Conservation (phyloP, 2,797 vertebrate species). For the Nasua narica region DNA sequence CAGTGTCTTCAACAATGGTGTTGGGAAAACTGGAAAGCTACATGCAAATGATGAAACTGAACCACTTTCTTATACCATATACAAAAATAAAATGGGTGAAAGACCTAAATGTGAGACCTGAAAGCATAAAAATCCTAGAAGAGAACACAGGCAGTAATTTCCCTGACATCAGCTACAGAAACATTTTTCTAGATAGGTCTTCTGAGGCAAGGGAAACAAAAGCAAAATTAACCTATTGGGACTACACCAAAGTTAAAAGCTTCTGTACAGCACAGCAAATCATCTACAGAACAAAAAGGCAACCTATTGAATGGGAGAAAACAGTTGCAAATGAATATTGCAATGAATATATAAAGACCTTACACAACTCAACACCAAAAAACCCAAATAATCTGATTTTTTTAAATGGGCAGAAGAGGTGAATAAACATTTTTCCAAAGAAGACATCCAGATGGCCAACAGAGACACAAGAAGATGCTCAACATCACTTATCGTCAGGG, state of each 20-base stretch:
- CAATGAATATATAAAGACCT: not conserved
- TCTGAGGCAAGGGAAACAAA: not conserved
- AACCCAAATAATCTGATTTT: not conserved
- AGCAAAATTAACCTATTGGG: not conserved
- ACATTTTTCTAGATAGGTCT: not conserved
- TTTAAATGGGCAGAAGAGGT: not conserved
- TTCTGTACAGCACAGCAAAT: not conserved
- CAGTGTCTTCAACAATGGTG: not conserved
- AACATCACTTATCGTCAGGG: not conserved
- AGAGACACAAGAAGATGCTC: not conserved
- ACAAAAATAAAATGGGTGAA: not conserved
- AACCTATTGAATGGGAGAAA: not conserved
- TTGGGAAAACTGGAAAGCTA: not conserved
- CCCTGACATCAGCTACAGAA: not conserved
- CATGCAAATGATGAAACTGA: not conserved
- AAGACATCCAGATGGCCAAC: not conserved
- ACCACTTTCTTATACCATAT: not conserved
- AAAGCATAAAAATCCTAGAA: not conserved
- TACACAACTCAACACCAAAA: not conserved
- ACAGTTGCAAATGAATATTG: not conserved
- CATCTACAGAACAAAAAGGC: not conserved
- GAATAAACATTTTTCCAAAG: not conserved
- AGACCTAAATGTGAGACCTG: not conserved
- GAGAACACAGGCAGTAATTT: not conserved
- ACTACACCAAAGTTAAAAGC: not conserved